phyloP scores from a whole-genome alignment of 2,888 invertebrate genomes.

The Drosophila rubida region DNA sequence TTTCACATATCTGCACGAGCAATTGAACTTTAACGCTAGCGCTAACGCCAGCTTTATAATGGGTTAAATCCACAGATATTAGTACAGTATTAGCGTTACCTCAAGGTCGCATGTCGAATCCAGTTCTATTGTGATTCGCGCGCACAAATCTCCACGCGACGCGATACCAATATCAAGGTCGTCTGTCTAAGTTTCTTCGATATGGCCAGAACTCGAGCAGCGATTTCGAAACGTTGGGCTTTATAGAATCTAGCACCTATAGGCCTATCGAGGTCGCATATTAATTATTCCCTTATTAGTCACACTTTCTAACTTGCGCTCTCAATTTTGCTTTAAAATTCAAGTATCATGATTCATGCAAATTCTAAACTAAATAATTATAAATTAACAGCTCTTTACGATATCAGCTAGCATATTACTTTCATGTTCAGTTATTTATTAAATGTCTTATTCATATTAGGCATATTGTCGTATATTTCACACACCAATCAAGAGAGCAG shows the following conservation, averaged over 20 bases:
- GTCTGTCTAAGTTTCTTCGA: neutral
- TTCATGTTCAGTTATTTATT: too few species aligned
- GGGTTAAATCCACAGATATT: conserved; percentile 7
- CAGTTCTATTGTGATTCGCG: neutral
- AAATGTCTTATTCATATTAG: too few species aligned
- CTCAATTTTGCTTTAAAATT: too few species aligned
- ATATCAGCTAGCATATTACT: too few species aligned
- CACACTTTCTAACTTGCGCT: neutral
- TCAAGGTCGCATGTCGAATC: conserved; percentile 9
- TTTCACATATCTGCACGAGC: conserved; percentile 27
- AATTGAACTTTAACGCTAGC: conserved; percentile 35
- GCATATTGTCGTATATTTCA: too few species aligned
- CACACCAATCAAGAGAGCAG: too few species aligned
- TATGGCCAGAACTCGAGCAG: neutral
- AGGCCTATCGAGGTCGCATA: neutral
- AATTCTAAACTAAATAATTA: too few species aligned
- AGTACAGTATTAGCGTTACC: conserved; percentile 1
- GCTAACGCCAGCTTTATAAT: conserved; percentile 15
- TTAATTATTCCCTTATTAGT: neutral
- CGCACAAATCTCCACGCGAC: too few species aligned
- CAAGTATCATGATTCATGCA: too few species aligned
- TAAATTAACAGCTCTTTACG: too few species aligned
- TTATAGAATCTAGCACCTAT: too few species aligned
- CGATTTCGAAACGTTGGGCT: neutral
- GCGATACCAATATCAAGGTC: neutral